A percentile compares a stretch with the other conserved stretches of the same genome.
These are phyloP conservation scores for Eupleurogrammus muticus DNA, from an alignment of 2,797 vertebrate genomes.

Conservation along the genomic window DNA sequence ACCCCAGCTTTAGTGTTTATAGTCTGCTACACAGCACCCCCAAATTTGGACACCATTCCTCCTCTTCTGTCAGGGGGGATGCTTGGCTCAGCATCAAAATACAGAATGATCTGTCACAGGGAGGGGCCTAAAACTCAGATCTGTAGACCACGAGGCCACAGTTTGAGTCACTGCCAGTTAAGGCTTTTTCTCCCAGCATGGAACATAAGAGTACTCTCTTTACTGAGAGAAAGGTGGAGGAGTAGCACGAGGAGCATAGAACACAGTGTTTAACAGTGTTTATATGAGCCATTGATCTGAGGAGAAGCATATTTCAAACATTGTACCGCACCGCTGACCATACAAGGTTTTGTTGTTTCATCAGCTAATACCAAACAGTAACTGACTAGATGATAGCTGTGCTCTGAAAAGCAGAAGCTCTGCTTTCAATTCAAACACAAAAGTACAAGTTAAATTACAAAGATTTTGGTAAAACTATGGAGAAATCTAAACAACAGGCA, in stretches of 20 bases:
- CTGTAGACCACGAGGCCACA: slow-evolving; percentile 51
- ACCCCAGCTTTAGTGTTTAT: slow-evolving; percentile 72
- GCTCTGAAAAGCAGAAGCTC: slow-evolving; percentile 22
- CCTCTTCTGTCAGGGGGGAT: slow-evolving; percentile 63
- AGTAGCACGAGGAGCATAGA: slow-evolving; percentile 49
- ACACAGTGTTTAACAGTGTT: slow-evolving; percentile 76
- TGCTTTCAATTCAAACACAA: slow-evolving; percentile 21
- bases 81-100: slow-evolving; percentile 72
- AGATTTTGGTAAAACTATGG: neutral
- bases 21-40: slow-evolving; percentile 71
- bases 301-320: slow-evolving; percentile 75
- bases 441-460: slow-evolving; percentile 18
- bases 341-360: slow-evolving; percentile 80
- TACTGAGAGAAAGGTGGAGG: slow-evolving; percentile 56
- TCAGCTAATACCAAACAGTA: slow-evolving; percentile 48
- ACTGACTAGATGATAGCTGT: slow-evolving; percentile 31
- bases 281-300: slow-evolving; percentile 73
- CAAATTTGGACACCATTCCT: slow-evolving; percentile 84
- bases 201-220: slow-evolving; percentile 39
- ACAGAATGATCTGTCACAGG: slow-evolving; percentile 69
- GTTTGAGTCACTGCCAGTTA: slow-evolving; percentile 59
- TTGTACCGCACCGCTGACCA: slow-evolving; percentile 72
- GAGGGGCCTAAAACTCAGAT: slow-evolving; percentile 66
- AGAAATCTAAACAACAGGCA: neutral
- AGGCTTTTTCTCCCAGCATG: slow-evolving; percentile 37